Evolutionary conservation across 2,888 invertebrate genomes (phyloP).

Genomic region (Lagria hirta): DNA sequence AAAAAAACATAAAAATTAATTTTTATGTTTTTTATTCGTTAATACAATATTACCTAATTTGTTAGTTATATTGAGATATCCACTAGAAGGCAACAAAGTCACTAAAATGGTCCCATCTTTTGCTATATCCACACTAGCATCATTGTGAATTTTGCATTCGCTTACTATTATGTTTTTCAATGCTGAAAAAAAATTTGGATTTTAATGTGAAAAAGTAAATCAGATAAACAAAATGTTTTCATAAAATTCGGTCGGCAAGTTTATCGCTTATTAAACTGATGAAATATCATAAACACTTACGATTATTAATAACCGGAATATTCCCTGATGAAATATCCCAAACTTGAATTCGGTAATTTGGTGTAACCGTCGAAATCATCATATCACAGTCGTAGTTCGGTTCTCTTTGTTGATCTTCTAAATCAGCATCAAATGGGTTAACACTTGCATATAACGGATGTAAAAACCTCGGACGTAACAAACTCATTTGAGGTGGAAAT

Average conservation of each 20-base stretch:
- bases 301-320: constrained; percentile 73
- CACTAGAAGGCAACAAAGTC: constrained; percentile 71
- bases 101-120: constrained; percentile 76
- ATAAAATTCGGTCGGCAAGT: no score
- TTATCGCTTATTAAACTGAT: no score
- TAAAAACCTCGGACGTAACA: constrained; percentile 51
- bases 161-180: constrained; percentile 75
- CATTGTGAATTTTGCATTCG: constrained; percentile 83
- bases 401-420: constrained; percentile 49
- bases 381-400: constrained; percentile 52
- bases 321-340: constrained; percentile 77
- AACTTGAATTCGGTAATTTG: constrained; percentile 78
- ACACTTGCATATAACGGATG: constrained; percentile 57
- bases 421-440: constrained; percentile 50
- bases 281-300: constrained; percentile 55
- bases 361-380: constrained; percentile 60
- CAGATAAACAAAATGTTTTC: no score
- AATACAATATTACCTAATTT: constrained; percentile 65
- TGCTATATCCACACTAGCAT: constrained; percentile 83
- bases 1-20: background rate
- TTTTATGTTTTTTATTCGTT: background rate
- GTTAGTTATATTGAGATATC: constrained; percentile 68
- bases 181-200: constrained; percentile 53
- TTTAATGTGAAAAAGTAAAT: constrained; percentile 1
- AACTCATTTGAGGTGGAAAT: constrained; percentile 36